These are phyloP conservation scores for Bettongia penicillata DNA, from an alignment of 2,113 vertebrate species.

Conservation along the genomic window DNA sequence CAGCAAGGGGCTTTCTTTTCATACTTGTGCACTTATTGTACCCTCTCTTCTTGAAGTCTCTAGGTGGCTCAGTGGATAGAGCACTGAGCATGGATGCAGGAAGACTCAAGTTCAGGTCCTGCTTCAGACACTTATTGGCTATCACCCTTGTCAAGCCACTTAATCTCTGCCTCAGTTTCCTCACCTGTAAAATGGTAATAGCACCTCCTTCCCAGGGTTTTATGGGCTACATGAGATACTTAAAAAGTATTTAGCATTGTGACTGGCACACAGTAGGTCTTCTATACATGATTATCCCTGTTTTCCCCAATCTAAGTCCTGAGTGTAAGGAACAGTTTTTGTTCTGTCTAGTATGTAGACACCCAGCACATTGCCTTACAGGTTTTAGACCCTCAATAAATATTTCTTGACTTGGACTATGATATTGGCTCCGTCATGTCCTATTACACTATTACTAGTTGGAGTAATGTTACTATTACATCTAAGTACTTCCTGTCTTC, in stretches of 20 bases:
- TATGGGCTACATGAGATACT: neutral
- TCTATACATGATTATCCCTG: neutral
- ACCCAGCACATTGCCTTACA: neutral
- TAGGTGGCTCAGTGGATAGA: neutral
- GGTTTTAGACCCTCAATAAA: neutral
- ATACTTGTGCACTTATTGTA: neutral
- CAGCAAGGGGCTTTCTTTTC: neutral
- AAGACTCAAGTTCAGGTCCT: neutral
- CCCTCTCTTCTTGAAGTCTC: neutral
- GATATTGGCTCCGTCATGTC: neutral
- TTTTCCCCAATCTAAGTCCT: neutral
- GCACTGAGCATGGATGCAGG: neutral
- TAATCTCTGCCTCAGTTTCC: neutral
- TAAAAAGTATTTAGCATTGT: neutral
- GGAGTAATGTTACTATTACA: no score
- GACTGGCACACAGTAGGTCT: neutral
- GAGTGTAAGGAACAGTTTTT: neutral
- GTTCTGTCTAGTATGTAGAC: neutral
- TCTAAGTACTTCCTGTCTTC: neutral
- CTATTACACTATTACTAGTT: neutral
- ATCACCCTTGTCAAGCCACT: neutral
- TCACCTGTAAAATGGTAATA: neutral
- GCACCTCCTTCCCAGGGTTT: neutral
- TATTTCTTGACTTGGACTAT: neutral
- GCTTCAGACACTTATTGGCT: neutral